Evolutionary conservation across 2,797 vertebrate species (phyloP), one percentile per base, ranked within the genome.

Genomic region (Erpetoichthys calabaricus): DNA sequence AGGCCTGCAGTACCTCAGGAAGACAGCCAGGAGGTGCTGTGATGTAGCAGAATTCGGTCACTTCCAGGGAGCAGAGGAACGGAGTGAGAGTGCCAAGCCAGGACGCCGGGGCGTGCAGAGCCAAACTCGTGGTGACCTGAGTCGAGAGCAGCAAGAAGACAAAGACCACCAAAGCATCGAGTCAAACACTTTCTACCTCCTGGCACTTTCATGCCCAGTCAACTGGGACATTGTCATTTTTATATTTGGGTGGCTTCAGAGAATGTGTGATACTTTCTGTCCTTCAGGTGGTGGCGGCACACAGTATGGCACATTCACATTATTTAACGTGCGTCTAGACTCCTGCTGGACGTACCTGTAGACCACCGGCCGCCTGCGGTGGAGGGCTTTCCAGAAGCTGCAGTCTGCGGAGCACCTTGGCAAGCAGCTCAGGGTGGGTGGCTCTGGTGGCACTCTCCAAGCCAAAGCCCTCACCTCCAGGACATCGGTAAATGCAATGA

Each of bases 41-140:
- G 6, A 62, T 42, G 53, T 62, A 62, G 57, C 57, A 62, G 53
- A 62, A 62, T 45, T 62, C 61, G 25, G 54, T 51, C 46, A 55
- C 53, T 53, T 62, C 51, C 52, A 62, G 45, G 45, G 7, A 10
- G 6, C 54, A 42, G 10, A 59, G 57, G 61, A 62, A 62, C 4
- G 61, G 61, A 9, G 43, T 49, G 25, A 62, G 49, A 41, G 44
- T 51, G 4, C 61, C 53, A 9, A 62, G 56, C 61, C 61, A 62
- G 10, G 53, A 42, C 1, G 10, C 25, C 7, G 57, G 57, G 3
- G 57, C 45, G 25, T 55, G 53, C 8, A 59, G 44, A 2, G 53
- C 57, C 42, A 57, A 45, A 9, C 57, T 25, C 7, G 25, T 9
- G 25, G 5, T 42, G 44, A 59, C 57, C 61, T 59, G 10, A 8